These are phyloP conservation scores for Himalopsyche tibetana DNA, from an alignment of 2,888 invertebrate species.

Conservation along the genomic window DNA sequence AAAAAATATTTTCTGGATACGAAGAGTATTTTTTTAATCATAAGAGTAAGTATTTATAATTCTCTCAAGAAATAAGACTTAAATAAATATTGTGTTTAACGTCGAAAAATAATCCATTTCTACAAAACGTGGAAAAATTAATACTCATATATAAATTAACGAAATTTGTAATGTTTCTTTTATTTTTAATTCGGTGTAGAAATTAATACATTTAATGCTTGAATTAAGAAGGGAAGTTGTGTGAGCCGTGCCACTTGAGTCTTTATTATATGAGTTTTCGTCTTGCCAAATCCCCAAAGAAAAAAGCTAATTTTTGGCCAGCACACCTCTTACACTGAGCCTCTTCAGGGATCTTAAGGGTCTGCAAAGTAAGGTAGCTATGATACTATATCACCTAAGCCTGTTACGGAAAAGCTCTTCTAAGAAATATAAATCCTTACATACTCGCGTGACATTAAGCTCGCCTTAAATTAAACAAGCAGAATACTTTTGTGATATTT, in stretches of 20 bases:
- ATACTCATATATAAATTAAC: too few relatives aligned
- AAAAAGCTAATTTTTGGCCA: constrained; percentile 41
- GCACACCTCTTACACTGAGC: constrained; percentile 24
- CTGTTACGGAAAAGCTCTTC: constrained; percentile 35
- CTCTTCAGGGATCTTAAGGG: constrained; percentile 40
- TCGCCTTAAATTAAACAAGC: constrained; percentile 18
- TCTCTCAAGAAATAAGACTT: too few relatives aligned
- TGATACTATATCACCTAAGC: constrained; percentile 42
- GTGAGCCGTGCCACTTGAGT: not conserved
- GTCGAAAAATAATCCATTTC: too few relatives aligned
- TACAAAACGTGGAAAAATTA: too few relatives aligned
- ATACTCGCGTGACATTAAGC: constrained; percentile 41
- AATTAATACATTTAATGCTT: constrained; percentile 27
- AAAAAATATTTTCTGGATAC: too few relatives aligned
- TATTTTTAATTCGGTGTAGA: not conserved
- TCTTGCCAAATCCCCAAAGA: constrained; percentile 22
- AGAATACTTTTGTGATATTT: constrained; percentile 3
- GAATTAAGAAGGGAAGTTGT: constrained; percentile 11
- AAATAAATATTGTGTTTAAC: too few relatives aligned
- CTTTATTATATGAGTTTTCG: constrained; percentile 31
- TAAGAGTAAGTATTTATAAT: too few relatives aligned
- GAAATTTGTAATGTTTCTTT: too few relatives aligned
- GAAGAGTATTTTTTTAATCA: too few relatives aligned
- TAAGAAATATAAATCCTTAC: constrained; percentile 29
- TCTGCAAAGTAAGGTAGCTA: constrained; percentile 23